Conservation (phyloP, 2,113 vertebrate species). For the Lasiurus cinereus region DNA sequence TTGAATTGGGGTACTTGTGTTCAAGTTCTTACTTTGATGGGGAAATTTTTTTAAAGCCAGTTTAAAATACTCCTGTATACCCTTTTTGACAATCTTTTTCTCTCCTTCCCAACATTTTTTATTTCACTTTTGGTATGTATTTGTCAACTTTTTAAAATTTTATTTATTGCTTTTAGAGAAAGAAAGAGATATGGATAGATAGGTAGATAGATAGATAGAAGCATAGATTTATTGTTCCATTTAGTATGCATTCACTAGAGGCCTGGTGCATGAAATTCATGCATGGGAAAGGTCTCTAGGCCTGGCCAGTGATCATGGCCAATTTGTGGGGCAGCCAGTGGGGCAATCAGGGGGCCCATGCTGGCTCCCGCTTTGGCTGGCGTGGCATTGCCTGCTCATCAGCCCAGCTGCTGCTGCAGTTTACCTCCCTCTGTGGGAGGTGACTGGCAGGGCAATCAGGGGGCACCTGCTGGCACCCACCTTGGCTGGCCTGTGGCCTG, state of each 20-base stretch:
- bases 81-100: neutral
- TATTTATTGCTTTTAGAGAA: neutral
- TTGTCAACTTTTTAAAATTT: neutral
- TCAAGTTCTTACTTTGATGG: neutral
- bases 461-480: no score
- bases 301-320: no score
- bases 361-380: no score
- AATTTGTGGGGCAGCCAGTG: accelerated
- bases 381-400: no score
- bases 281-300: no score
- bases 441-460: no score
- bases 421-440: no score
- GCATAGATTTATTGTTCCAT: neutral
- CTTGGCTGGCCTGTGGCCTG: no score
- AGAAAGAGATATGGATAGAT: neutral
- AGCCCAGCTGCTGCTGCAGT: no score
- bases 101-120: neutral
- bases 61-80: neutral
- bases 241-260: neutral
- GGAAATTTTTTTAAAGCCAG: neutral
- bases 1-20: neutral
- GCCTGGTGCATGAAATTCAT: no score
- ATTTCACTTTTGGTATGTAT: neutral
- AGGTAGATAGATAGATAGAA: no score
- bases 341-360: no score